Base-by-base conservation (phyloP, 1,140 invertebrate species). In the Pseudoatta argentina region DNA sequence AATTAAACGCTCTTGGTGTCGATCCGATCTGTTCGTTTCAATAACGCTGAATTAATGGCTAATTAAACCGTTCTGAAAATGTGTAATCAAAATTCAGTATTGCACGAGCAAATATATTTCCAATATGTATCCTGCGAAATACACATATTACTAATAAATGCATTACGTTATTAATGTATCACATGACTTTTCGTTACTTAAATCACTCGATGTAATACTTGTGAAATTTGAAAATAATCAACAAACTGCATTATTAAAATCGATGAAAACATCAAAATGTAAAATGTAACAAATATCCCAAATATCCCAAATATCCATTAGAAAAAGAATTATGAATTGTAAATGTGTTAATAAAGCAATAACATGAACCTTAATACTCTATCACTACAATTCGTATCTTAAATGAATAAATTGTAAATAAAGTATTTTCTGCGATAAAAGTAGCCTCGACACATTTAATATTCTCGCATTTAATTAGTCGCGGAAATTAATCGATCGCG, bases 21-120 rank as follows among this genome's bases (percentile, higher is more conserved):
- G 6, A 69, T 69, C 6, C 39, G 21, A 16, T 7, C 10, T 30
- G 2, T 69, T 69, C 39, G 14, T 44, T 67, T 67, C 14, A 69
- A 27, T 30, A 63, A 63, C 5, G 39, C 16, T 24, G 14, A 48
- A 24, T 69, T 51, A 69, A 69, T 51, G n/a, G 21, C 21, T 51
- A 69, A 69, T 69, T 69, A 69, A 69, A 69, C 8, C 14, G 39
- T 69, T 18, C 21, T 44, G 66, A 69, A 69, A 69, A 69, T 69
- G 39, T 24, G 39, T 51, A 69, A 69, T 69, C 66, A 69, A 69
- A 69, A 69, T 24, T 69, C 39, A 21, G 34, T 34, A 48, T 24
- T 48, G 66, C 66, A 48, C 21, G 30, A 48, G 39, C 14, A 69
- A 69, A 69, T 51, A 48, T 14, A 69, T 69, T 69, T 69, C 21